Base-by-base conservation (phyloP, 2,888 invertebrate species). In the Acrocera orbiculus region DNA sequence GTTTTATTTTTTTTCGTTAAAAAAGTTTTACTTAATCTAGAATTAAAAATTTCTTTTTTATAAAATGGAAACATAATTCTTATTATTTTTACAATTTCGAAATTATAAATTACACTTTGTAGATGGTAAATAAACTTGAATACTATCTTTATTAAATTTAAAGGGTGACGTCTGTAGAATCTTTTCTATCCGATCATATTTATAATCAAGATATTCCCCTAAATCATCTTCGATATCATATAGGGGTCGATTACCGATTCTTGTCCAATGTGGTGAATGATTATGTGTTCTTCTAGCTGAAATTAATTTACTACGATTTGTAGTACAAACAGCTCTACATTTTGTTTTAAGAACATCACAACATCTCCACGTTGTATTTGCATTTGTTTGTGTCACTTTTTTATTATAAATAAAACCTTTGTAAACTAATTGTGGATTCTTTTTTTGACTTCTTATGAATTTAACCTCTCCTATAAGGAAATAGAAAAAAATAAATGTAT, bases 371-470 rank as follows among this genome's bases (percentile, higher is more conserved):
- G 60, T 61, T 5, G 61, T 61, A 30, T 60, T 60, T 14, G 61
- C 61, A 42, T 59, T 61, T 3, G 56, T 56, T 39, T 61, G 61
- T 0, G 61, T 61, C n/a, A 60, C 44, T 42, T 61, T 61, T 44
- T 61, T 61, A 45, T 62, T 62, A 44, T 58, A 63, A 29, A 61
- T 60, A 39, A 48, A 60, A 16, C 56, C 53, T 28, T 53, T 50
- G 45, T 51, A 58, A 11, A 63, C 62, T 17, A 63, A 47, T 34
- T 63, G 62, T 5, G 62, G 58, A 43, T 61, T 62, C 43, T 62
- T 61, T 48, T 63, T 60, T 38, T 59, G 61, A 42, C 62, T 63
- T 34, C 61, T 51, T 41, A 63, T 61, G 42, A 60, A 63, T 39
- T 53, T 51, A 24, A 62, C 50, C 38, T 42, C 43, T 16, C 44